Percentiles rank a stretch among this genome's conserved stretches.
phyloP scores from a whole-genome alignment of 64 coral and sea anemone genomes.

The Porites australiensis region DNA sequence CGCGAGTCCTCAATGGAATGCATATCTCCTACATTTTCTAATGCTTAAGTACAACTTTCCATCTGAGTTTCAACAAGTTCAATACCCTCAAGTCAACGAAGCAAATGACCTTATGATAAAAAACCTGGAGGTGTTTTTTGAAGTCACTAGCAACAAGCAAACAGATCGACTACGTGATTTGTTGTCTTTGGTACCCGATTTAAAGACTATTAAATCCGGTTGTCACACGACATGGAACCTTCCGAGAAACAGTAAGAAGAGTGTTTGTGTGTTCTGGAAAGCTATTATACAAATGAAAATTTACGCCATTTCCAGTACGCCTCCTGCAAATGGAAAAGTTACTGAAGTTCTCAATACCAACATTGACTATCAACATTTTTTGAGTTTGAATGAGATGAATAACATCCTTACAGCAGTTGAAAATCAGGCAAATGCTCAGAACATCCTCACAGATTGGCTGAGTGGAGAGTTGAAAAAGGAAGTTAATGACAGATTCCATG shows the following conservation, averaged over 20 bases:
- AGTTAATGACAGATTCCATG: slow-evolving; percentile 33
- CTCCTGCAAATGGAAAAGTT: neutral
- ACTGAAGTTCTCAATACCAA: slow-evolving; percentile 28
- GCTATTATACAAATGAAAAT: neutral
- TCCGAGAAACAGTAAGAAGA: slow-evolving; percentile 20
- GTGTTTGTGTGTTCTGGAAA: slow-evolving; percentile 41
- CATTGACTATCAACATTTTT: slow-evolving; percentile 26
- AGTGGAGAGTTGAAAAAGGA: slow-evolving; percentile 1
- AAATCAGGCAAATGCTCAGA: slow-evolving; percentile 14
- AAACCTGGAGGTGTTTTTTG: no score
- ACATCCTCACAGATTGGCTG: slow-evolving; percentile 4
- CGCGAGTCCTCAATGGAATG: no score
- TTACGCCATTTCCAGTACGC: neutral
- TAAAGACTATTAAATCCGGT: slow-evolving; percentile 21
- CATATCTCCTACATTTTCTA: no score
- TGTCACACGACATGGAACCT: slow-evolving; percentile 28
- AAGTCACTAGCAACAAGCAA: neutral
- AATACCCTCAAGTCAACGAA: no score
- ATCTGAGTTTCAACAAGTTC: no score
- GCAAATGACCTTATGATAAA: no score
- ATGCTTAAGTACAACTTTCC: no score
- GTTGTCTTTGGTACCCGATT: slow-evolving; percentile 5
- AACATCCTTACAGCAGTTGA: slow-evolving; percentile 9
- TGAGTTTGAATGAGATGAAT: slow-evolving; percentile 14
- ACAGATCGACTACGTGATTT: neutral